A percentile compares a stretch with the other conserved stretches of the same genome.
Evolutionary conservation across 2,888 invertebrate genomes (phyloP).

Genomic region (Baccha elongata): DNA sequence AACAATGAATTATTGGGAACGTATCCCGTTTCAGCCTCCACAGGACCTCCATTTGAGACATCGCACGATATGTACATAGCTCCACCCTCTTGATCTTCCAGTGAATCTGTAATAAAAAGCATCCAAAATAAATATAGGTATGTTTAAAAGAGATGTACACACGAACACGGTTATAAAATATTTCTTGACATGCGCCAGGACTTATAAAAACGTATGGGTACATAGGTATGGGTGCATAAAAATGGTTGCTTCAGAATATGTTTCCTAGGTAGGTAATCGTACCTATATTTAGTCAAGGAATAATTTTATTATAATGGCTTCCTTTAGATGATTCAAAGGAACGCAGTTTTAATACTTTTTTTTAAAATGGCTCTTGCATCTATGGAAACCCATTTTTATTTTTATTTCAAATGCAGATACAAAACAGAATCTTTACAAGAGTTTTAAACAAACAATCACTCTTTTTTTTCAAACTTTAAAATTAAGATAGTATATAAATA

Average conservation of each 20-base stretch:
- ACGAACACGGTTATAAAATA: not conserved
- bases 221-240: too few relatives aligned
- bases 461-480: too few relatives aligned
- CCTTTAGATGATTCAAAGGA: constrained; percentile 6
- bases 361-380: constrained; percentile 11
- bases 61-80: constrained; percentile 83
- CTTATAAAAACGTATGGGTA: not conserved
- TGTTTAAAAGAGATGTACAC: constrained; percentile 24
- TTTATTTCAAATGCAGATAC: not conserved
- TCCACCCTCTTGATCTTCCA: constrained; percentile 83
- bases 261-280: constrained; percentile 10
- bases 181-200: constrained; percentile 51
- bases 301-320: constrained; percentile 45
- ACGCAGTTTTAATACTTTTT: constrained; percentile 17
- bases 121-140: constrained; percentile 25
- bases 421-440: not conserved
- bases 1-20: constrained; percentile 83
- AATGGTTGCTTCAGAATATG: constrained; percentile 5
- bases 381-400: constrained; percentile 2
- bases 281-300: not conserved
- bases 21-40: constrained; percentile 83
- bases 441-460: not conserved
- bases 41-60: constrained; percentile 82
- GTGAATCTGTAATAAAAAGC: constrained; percentile 80
- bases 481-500: too few relatives aligned